Evolutionary conservation across 2,113 vertebrate species (phyloP).

Genomic region (Falcunculus frontatus): DNA sequence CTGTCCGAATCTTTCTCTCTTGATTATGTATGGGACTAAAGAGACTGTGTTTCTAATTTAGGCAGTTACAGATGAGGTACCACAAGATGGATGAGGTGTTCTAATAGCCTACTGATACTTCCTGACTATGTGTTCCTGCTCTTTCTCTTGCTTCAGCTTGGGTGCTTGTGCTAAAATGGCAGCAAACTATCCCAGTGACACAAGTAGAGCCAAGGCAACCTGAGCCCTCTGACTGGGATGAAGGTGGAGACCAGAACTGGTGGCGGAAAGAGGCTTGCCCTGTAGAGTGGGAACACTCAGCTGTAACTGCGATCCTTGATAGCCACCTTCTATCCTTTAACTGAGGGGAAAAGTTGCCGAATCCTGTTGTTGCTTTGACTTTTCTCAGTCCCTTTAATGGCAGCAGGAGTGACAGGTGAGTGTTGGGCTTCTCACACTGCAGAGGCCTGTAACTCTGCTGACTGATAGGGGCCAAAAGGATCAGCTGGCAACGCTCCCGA

Average conservation of each 20-base stretch:
- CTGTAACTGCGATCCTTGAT: not conserved
- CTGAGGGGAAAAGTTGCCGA: not conserved
- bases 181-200: not conserved
- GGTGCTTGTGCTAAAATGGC: not conserved
- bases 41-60: slow-evolving; percentile 42
- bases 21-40: slow-evolving; percentile 24
- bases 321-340: not conserved
- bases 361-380: not conserved
- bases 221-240: not conserved
- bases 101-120: slow-evolving; percentile 43
- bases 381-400: not conserved
- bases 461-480: not conserved
- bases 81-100: slow-evolving; percentile 49
- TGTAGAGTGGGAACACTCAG: not conserved
- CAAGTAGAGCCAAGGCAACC: not conserved
- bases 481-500: not conserved
- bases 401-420: not conserved
- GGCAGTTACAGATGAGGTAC: slow-evolving; percentile 50
- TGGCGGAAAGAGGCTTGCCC: not conserved
- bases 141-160: slow-evolving; percentile 15
- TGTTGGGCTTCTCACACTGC: not conserved
- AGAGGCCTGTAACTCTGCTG: not conserved
- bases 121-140: slow-evolving; percentile 24
- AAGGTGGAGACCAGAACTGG: not conserved
- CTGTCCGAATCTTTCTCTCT: not conserved